Conservation (phyloP, 2,113 vertebrate genomes). For the Campylorhamphus procurvoides region DNA sequence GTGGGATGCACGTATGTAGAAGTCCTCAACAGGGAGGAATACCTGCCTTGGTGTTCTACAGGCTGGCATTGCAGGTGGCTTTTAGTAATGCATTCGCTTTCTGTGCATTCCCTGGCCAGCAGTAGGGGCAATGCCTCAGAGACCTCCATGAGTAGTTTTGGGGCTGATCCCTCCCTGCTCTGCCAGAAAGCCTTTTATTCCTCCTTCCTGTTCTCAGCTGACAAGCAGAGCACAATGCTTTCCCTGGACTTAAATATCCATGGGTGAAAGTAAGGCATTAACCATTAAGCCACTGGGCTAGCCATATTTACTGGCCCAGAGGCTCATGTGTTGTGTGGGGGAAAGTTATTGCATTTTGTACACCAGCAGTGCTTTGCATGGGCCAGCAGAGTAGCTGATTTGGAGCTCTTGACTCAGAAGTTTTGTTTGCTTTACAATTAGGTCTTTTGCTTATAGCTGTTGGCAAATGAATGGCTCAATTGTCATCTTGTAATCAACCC, state of each 20-base stretch:
- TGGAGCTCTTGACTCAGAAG: background rate
- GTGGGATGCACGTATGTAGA: background rate
- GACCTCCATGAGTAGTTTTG: background rate
- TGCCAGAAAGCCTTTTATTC: background rate
- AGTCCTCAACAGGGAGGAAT: background rate
- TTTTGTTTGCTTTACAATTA: background rate
- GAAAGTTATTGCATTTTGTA: background rate
- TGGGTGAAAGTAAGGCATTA: background rate
- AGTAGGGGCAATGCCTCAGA: background rate
- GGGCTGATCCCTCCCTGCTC: background rate
- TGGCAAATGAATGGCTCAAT: background rate
- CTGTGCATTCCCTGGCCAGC: background rate
- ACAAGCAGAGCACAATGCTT: background rate
- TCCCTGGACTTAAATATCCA: background rate
- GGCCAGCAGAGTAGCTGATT: background rate
- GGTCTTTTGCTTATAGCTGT: background rate
- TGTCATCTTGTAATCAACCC: background rate
- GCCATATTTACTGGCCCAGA: fast-evolving
- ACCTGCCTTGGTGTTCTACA: background rate
- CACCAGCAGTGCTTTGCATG: background rate
- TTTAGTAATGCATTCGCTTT: background rate
- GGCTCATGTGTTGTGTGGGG: background rate
- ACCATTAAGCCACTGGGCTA: background rate
- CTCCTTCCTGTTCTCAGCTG: background rate
- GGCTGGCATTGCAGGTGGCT: background rate